Conservation (phyloP, 2,888 invertebrate genomes). For the Disparrhopalites patrizii region DNA sequence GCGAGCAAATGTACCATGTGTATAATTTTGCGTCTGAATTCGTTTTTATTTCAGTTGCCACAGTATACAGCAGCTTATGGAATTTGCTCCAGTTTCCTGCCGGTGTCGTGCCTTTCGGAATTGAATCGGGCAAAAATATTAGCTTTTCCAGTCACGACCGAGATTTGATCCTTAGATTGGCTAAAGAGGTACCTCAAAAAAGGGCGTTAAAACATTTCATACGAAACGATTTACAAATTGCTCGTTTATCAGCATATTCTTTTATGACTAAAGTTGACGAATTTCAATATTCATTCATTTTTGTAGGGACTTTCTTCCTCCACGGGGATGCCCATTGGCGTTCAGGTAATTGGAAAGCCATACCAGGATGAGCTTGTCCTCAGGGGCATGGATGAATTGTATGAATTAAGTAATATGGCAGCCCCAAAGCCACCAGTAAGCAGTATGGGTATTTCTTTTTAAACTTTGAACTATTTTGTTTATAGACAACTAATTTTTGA, state of each 20-base stretch:
- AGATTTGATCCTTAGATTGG: constrained; percentile 34
- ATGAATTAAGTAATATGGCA: too few relatives aligned
- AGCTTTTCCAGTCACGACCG: constrained; percentile 31
- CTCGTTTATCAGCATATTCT: too few relatives aligned
- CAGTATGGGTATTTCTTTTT: too few relatives aligned
- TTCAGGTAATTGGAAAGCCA: constrained; percentile 52
- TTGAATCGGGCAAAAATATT: constrained; percentile 34
- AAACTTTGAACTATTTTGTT: too few relatives aligned
- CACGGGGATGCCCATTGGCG: constrained; percentile 52
- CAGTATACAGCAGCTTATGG: constrained; percentile 48
- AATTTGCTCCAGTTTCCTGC: constrained; percentile 33
- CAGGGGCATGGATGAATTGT: constrained; percentile 50
- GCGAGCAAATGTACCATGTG: too few relatives aligned
- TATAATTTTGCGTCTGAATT: too few relatives aligned
- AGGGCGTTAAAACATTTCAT: background rate
- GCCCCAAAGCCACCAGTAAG: too few relatives aligned
- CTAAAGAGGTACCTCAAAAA: constrained; percentile 40
- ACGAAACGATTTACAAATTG: too few relatives aligned
- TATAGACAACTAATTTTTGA: too few relatives aligned
- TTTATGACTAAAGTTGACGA: too few relatives aligned
- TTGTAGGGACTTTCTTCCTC: constrained; percentile 30
- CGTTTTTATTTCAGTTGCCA: constrained; percentile 38
- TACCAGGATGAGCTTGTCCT: constrained; percentile 53
- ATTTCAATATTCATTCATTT: too few relatives aligned
- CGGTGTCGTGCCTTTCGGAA: constrained; percentile 34